These are phyloP conservation scores for Epizoanthus scotinus DNA, from an alignment of 92 coral and sea anemone species.

Conservation along the genomic window DNA sequence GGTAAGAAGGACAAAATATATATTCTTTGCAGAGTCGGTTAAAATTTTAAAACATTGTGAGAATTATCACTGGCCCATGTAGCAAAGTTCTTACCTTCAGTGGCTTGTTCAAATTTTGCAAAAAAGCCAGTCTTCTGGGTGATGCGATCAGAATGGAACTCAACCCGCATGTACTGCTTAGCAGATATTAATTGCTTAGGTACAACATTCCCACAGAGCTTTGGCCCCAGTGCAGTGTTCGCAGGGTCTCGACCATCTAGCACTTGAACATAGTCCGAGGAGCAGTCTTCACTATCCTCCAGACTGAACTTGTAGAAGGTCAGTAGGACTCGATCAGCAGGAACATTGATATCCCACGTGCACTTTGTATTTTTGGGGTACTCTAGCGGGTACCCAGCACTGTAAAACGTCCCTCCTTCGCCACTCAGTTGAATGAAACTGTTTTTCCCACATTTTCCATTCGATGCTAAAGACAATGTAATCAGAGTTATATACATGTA, in stretches of 20 bases:
- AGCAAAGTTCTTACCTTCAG: background rate
- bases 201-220: conserved; percentile 4
- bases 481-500: background rate
- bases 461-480: conserved; percentile 1
- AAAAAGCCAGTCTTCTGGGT: background rate
- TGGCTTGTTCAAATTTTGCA: conserved; percentile 26
- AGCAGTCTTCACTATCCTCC: background rate
- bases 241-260: background rate
- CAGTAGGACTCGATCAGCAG: conserved; percentile 7
- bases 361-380: conserved; percentile 25
- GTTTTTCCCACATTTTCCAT: background rate
- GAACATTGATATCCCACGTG: conserved; percentile 14
- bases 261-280: conserved; percentile 13
- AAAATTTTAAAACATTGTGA: no score
- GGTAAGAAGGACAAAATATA: no score
- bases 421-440: conserved; percentile 4
- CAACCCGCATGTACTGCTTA: conserved; percentile 3
- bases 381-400: conserved; percentile 18
- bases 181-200: conserved; percentile 8
- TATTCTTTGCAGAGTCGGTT: no score
- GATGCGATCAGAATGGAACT: background rate
- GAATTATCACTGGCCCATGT: no score
- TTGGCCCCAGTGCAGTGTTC: background rate
- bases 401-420: conserved; percentile 25
- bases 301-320: conserved; percentile 23